These are phyloP conservation scores for Drosophila navojoa DNA, from an alignment of 1,140 invertebrate species.

Conservation along the genomic window DNA sequence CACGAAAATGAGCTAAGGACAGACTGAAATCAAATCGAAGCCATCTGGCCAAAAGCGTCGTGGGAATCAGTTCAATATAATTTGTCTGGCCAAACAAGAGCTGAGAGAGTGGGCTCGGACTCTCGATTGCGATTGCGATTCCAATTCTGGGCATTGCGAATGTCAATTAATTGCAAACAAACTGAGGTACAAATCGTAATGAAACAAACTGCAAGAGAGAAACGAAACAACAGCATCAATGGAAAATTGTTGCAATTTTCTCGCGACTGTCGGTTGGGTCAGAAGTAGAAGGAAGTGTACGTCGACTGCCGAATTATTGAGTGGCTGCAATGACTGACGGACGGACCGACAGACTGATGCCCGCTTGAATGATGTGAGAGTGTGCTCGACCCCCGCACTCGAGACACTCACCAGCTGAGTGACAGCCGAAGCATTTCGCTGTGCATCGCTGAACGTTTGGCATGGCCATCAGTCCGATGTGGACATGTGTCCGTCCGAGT, in stretches of 20 bases:
- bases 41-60: conserved; percentile 74
- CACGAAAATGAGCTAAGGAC: conserved; percentile 50
- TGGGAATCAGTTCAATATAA: conserved; percentile 83
- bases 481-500: conserved; percentile 41
- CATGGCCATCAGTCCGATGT: conserved; percentile 40
- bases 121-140: conserved; percentile 45
- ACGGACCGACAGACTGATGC: conserved; percentile 22
- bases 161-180: conserved; percentile 75
- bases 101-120: conserved; percentile 20
- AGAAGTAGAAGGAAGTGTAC: conserved; percentile 55
- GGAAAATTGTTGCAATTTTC: conserved; percentile 80
- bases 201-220: conserved; percentile 51
- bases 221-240: conserved; percentile 31
- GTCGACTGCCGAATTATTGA: conserved; percentile 79
- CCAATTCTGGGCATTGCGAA: conserved; percentile 50
- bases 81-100: conserved; percentile 65
- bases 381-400: conserved; percentile 4
- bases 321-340: conserved; percentile 38
- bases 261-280: conserved; percentile 53
- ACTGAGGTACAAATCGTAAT: conserved; percentile 52
- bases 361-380: conserved; percentile 35
- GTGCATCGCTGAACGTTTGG: conserved; percentile 62
- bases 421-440: conserved; percentile 66
- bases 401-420: conserved; percentile 38
- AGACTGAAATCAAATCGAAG: conserved; percentile 74